phyloP scores from a whole-genome alignment of 2,113 vertebrate species.

The Bucco capensis region DNA sequence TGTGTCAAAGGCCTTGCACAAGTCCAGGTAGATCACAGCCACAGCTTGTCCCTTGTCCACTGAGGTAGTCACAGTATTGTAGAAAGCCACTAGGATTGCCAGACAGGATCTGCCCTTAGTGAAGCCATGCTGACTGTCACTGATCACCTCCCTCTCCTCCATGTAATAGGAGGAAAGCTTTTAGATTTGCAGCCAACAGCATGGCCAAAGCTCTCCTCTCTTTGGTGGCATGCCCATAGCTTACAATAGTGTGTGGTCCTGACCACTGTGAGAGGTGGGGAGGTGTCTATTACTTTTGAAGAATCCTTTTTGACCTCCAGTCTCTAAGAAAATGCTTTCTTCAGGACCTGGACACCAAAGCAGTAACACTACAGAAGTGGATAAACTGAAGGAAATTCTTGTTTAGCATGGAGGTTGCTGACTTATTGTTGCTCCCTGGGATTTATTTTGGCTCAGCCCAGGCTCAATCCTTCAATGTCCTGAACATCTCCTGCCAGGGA shows the following conservation, averaged over 20 bases:
- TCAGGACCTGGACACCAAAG: not conserved
- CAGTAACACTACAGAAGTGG: not conserved
- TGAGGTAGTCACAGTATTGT: no score
- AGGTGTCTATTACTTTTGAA: not conserved
- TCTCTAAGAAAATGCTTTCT: not conserved
- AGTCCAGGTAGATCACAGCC: no score
- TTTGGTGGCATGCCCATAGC: not conserved
- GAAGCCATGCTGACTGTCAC: no score
- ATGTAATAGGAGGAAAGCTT: not conserved
- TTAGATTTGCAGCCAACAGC: not conserved
- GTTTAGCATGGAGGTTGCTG: not conserved
- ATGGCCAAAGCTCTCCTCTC: not conserved
- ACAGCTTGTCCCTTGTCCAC: no score
- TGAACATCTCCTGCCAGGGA: not conserved
- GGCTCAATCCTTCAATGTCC: not conserved
- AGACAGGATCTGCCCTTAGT: no score
- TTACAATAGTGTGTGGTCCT: conserved; percentile 34
- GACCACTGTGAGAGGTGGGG: not conserved
- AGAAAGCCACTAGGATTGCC: no score
- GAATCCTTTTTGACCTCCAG: not conserved
- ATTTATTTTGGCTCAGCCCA: conserved; percentile 22
- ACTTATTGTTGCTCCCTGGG: not conserved
- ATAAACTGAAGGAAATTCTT: not conserved
- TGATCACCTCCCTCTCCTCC: no score
- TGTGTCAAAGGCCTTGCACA: no score